Evolutionary conservation across 2,113 vertebrate species (phyloP).

Genomic region (Sinocyclocheilus anshuiensis): DNA sequence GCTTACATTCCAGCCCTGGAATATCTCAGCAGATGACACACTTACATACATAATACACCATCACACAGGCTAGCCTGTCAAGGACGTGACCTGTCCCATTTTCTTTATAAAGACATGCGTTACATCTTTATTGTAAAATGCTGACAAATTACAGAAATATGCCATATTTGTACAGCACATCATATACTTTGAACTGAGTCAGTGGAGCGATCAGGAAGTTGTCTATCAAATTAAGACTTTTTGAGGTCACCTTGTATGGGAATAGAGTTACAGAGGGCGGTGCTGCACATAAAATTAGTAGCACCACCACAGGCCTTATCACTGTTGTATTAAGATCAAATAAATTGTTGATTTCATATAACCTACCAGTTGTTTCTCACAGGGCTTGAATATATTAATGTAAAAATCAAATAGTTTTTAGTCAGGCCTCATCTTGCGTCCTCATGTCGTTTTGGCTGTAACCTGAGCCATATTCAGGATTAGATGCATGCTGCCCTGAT

Average conservation of each 20-base stretch:
- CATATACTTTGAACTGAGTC: not conserved
- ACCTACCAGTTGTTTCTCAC: not conserved
- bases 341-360: not conserved
- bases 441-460: slow-evolving; percentile 46
- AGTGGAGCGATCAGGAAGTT: not conserved
- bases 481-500: not conserved
- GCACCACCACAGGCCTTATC: not conserved
- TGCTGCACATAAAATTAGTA: not conserved
- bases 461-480: slow-evolving; percentile 31
- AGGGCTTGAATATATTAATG: not conserved
- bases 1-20: slow-evolving; percentile 2
- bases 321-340: not conserved
- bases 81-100: not conserved
- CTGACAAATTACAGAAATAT: not conserved
- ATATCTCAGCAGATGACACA: slow-evolving; percentile 3
- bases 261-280: not conserved
- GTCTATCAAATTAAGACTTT: not conserved
- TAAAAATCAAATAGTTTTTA: not conserved
- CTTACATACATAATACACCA: slow-evolving; percentile 8
- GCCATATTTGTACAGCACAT: not conserved
- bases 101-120: not conserved
- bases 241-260: not conserved
- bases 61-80: not conserved
- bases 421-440: not conserved
- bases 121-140: not conserved